These are phyloP conservation scores for Sympetrum striolatum DNA, from an alignment of 2,888 invertebrate species.

Conservation along the genomic window DNA sequence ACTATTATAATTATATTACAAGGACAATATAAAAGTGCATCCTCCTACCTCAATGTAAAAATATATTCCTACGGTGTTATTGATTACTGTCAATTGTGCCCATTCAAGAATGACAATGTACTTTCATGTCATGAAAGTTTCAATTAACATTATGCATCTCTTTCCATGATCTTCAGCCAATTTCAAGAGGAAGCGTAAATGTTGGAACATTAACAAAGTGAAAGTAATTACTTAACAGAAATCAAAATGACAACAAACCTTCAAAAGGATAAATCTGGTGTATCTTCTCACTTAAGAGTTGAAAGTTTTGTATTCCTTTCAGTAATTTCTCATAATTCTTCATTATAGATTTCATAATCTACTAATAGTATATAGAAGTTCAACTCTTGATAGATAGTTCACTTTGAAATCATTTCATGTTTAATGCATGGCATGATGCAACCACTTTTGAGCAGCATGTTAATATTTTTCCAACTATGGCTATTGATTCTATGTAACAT, in stretches of 20 bases:
- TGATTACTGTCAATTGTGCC: slow-evolving; percentile 19
- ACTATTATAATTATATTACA: neutral
- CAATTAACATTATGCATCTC: neutral
- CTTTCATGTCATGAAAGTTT: neutral
- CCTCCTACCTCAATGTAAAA: slow-evolving; percentile 25
- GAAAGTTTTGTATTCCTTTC: too few species aligned
- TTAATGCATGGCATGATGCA: neutral
- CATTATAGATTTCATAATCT: too few species aligned
- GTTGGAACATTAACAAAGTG: neutral
- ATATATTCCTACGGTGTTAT: neutral
- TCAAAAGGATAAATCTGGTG: too few species aligned
- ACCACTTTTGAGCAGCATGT: neutral
- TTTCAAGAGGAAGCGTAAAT: neutral
- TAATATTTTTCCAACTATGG: neutral
- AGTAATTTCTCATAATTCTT: too few species aligned
- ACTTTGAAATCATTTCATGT: neutral
- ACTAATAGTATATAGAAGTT: neutral
- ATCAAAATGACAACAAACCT: too few species aligned
- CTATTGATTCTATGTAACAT: neutral
- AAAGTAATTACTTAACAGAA: neutral
- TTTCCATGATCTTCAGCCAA: neutral
- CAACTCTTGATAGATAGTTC: neutral
- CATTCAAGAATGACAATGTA: neutral
- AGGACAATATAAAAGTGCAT: slow-evolving; percentile 11
- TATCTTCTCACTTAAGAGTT: too few species aligned